Base-by-base conservation (phyloP, 2,888 invertebrate genomes). In the Polyploca ridens region DNA sequence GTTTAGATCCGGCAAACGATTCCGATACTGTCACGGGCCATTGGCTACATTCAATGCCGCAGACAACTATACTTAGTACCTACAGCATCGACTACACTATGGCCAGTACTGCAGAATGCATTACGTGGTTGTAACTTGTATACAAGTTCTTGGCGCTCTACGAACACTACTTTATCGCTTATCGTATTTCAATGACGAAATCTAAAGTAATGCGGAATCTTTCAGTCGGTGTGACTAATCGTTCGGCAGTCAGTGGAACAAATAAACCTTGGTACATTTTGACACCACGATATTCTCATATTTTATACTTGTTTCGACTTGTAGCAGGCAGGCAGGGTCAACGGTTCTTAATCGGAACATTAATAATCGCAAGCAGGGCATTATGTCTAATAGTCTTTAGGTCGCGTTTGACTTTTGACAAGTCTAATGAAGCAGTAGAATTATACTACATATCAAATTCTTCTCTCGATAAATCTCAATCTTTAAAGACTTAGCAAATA, bases 41-140 rank as follows among this genome's bases (percentile, higher is more conserved):
- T 84, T 86, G 87, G 73, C 67, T 77, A 77, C 81, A 79, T 83
- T 88, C 89, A 90, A 89, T 89, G 86, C 82, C 86, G 76, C 71
- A 73, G 69, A 62, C 64, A 66, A 63, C 66, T 62, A 62, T 63
- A 58, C 62, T 33, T 19, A 57, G 49, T 44, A 44, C 27, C 54
- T 58, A 58, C 63, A 62, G 59, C n/a, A 46, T 59, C 63, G 63
- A 33, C 63, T 69, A 64, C 64, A 67, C 49, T n/a, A 16, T 8
- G 57, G 70, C 61, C 58, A 62, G 63, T 60, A 54, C 35, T 33
- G 62, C 58, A 62, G 54, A 67, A n/a, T 69, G 60, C 63, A 63
- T 54, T 54, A n/a, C 41, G 41, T 41, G 41, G 38, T 27, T 27
- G 27, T 27, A 27, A 27, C 27, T 41, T 54, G 19, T 5, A 54